Evolutionary conservation across 2,888 invertebrate genomes (phyloP).

Genomic region (Drosophila prostipennis): DNA sequence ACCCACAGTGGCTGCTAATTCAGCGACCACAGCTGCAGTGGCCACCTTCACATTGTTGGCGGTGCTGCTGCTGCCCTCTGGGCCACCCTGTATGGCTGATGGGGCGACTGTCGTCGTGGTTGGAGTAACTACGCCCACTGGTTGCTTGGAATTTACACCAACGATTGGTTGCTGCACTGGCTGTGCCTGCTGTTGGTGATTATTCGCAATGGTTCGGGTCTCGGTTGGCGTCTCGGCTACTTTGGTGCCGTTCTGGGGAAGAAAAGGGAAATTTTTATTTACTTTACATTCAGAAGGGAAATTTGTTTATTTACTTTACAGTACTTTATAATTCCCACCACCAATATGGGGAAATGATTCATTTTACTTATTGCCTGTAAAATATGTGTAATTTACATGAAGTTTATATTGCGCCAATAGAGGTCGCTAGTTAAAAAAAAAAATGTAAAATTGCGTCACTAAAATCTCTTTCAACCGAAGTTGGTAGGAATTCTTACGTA

Average conservation of each 20-base stretch:
- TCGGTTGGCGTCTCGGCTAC: conserved; percentile 63
- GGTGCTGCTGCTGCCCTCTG: conserved; percentile 14
- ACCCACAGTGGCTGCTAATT: conserved; percentile 30
- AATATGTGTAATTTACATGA: background rate
- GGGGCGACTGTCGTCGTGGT: conserved; percentile 58
- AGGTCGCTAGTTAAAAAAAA: background rate
- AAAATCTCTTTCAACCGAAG: too few species aligned
- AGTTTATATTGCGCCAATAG: background rate
- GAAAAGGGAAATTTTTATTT: background rate
- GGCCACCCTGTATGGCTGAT: conserved; percentile 65
- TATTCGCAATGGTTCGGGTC: conserved; percentile 56
- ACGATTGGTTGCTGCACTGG: conserved; percentile 57
- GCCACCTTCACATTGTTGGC: conserved; percentile 27
- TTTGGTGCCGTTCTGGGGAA: conserved; percentile 61
- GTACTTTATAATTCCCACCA: background rate
- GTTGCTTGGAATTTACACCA: conserved; percentile 60
- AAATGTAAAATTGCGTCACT: background rate
- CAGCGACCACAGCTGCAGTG: conserved; percentile 53
- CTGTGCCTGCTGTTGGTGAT: conserved; percentile 62
- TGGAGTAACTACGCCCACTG: conserved; percentile 47
- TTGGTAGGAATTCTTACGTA: too few species aligned
- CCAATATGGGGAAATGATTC: too few species aligned
- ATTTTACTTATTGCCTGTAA: background rate
- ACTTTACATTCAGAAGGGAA: background rate
- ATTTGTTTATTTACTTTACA: background rate